These are phyloP conservation scores for Orycteropus afer DNA, from an alignment of 2,113 vertebrate genomes.

Conservation along the genomic window DNA sequence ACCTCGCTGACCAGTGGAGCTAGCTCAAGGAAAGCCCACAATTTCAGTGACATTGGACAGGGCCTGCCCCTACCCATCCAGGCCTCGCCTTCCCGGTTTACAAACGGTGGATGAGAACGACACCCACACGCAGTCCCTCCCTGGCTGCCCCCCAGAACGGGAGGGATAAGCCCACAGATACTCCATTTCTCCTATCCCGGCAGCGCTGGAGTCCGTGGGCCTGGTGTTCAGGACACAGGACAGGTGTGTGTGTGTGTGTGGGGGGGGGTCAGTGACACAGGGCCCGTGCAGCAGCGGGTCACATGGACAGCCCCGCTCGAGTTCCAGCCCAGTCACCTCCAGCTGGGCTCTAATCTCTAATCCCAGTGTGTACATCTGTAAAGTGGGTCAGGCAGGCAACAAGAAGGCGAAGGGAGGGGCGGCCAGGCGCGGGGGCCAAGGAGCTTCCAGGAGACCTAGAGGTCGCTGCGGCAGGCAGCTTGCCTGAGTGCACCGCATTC, in stretches of 20 bases:
- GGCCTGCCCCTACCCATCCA: not conserved
- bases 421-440: not conserved
- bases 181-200: not conserved
- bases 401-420: not conserved
- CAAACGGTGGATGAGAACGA: not conserved
- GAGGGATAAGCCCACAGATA: too few species aligned
- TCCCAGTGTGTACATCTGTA: not conserved
- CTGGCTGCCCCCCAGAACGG: not conserved
- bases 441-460: not conserved
- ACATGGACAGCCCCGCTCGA: too few species aligned
- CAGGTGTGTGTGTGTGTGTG: too few species aligned
- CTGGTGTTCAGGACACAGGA: not conserved
- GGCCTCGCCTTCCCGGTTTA: not conserved
- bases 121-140: too few species aligned
- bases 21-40: not conserved
- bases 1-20: not conserved
- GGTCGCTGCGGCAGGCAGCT: not conserved
- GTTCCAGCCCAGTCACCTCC: accelerated
- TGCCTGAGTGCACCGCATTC: not conserved
- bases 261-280: not conserved
- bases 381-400: not conserved
- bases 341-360: too few species aligned
- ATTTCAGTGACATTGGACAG: not conserved
- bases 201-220: not conserved
- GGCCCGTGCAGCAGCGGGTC: not conserved